phyloP scores from a whole-genome alignment of 53 echinoderm and acorn worm genomes.

The Holothuria scabra region DNA sequence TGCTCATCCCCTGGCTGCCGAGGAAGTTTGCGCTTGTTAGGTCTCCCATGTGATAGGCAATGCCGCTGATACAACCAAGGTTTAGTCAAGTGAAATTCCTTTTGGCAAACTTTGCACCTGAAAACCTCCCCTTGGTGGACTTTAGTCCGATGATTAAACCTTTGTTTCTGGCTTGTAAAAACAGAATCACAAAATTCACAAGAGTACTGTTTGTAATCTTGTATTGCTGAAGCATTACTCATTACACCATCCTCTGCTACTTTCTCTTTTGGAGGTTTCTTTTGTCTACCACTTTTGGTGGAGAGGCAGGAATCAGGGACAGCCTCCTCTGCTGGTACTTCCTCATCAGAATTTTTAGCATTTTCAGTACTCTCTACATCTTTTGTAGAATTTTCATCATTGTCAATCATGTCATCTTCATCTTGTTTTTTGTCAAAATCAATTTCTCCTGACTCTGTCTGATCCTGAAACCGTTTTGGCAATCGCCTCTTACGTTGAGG shows the following conservation, averaged over 20 bases:
- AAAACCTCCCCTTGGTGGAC: neutral
- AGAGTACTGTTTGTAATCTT: neutral
- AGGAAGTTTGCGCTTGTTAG: neutral
- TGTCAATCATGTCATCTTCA: neutral
- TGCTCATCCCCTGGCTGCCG: neutral
- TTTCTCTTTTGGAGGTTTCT: neutral
- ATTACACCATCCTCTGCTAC: neutral
- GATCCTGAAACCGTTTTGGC: slow-evolving; percentile 11
- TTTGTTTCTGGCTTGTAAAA: slow-evolving; percentile 1
- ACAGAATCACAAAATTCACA: slow-evolving; percentile 34
- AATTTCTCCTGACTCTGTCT: neutral
- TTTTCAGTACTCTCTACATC: neutral
- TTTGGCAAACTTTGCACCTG: slow-evolving; percentile 2
- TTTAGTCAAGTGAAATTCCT: slow-evolving; percentile 18
- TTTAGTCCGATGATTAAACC: neutral
- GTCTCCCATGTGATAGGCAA: neutral
- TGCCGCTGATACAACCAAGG: slow-evolving; percentile 19
- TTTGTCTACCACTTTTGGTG: neutral
- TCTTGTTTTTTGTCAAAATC: neutral
- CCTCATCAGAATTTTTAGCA: neutral
- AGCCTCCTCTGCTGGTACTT: neutral
- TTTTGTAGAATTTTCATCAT: neutral
- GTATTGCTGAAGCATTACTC: neutral
- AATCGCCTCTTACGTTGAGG: neutral
- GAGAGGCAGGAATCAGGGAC: neutral